These are phyloP conservation scores for Onychomys leucogaster DNA, from an alignment of 2,797 vertebrate genomes.

Conservation along the genomic window DNA sequence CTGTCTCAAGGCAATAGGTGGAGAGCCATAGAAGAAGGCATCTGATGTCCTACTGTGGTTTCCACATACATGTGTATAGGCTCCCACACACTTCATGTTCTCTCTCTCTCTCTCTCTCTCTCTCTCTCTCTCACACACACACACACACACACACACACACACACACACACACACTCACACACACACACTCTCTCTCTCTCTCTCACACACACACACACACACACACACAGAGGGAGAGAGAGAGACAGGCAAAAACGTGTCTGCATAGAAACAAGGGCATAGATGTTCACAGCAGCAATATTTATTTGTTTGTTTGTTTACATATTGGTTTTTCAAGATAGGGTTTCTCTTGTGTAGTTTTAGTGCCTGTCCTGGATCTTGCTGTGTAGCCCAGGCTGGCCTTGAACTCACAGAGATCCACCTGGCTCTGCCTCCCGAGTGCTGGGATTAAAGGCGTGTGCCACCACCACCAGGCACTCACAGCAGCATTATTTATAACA, in stretches of 20 bases:
- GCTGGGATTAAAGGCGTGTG: too few species aligned
- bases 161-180: too few species aligned
- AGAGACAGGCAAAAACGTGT: neutral
- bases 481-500: conserved; percentile 5
- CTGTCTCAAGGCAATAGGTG: neutral
- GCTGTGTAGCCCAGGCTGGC: too few species aligned
- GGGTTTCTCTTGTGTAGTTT: too few species aligned
- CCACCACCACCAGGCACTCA: neutral
- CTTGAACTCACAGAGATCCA: too few species aligned
- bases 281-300: neutral
- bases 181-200: too few species aligned
- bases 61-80: neutral
- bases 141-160: neutral
- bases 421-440: too few species aligned
- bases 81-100: too few species aligned
- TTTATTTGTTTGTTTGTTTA: neutral
- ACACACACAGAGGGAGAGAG: too few species aligned
- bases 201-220: neutral
- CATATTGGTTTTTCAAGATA: too few species aligned
- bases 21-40: neutral
- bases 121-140: neutral
- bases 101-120: neutral
- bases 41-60: neutral
- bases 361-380: too few species aligned
- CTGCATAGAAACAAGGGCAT: neutral